Evolutionary conservation across 2,888 invertebrate species (phyloP).

Genomic region (Heteromurus nitidus): DNA sequence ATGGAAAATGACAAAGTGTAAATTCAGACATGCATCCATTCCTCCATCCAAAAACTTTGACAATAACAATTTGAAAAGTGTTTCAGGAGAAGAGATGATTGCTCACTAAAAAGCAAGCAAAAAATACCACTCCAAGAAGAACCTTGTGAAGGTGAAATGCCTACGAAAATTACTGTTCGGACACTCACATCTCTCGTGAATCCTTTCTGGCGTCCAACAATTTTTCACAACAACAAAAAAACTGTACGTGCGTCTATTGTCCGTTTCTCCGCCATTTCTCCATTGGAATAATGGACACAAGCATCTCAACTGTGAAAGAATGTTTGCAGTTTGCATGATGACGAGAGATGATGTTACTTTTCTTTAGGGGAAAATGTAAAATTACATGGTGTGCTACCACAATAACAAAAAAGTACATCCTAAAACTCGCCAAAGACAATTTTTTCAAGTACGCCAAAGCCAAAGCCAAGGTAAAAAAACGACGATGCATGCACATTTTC

Average conservation of each 20-base stretch:
- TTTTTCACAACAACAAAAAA: conserved; percentile 5
- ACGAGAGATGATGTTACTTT: background rate
- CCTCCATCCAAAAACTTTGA: background rate
- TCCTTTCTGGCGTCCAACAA: background rate
- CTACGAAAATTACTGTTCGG: conserved; percentile 7
- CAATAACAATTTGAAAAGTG: conserved; percentile 12
- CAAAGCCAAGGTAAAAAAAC: background rate
- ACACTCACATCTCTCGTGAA: no score
- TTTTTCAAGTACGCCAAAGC: background rate
- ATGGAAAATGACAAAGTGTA: no score
- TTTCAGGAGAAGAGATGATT: conserved; percentile 12
- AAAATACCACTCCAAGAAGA: background rate
- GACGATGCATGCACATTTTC: no score
- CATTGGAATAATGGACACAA: background rate
- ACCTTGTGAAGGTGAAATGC: conserved; percentile 52
- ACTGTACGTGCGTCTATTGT: conserved; percentile 1
- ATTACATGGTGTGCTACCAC: conserved; percentile 1
- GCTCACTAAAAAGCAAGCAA: background rate
- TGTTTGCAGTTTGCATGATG: background rate
- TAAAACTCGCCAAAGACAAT: no score
- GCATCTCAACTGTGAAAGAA: no score
- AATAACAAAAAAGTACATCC: conserved; percentile 2
- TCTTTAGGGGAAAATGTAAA: background rate
- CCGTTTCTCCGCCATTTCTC: background rate
- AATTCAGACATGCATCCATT: background rate